Evolutionary conservation across 2,113 vertebrate species (phyloP).

Genomic region (Etheostoma cragini): DNA sequence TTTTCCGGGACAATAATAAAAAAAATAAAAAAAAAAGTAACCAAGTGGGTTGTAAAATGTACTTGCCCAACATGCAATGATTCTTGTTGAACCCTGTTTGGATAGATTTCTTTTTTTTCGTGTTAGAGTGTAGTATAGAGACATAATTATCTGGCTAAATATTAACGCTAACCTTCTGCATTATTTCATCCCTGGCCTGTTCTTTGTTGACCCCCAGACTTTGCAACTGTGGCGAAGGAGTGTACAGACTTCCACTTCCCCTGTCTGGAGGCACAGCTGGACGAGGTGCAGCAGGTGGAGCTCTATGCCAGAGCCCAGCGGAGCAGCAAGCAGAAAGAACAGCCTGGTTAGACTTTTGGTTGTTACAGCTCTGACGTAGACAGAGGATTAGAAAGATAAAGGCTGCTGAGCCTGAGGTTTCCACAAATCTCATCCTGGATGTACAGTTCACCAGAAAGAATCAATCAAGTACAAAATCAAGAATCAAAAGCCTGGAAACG

Average conservation of each 20-base stretch:
- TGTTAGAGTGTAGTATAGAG: background rate
- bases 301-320: conserved; percentile 93
- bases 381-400: background rate
- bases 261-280: conserved; percentile 92
- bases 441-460: background rate
- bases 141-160: background rate
- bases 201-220: conserved; percentile 84
- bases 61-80: no score
- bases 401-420: background rate
- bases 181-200: background rate
- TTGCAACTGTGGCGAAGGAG: conserved; percentile 95
- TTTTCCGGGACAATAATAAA: no score
- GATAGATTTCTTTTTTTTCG: background rate
- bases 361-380: background rate
- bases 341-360: conserved; percentile 81
- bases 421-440: background rate
- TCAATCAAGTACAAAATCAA: no score
- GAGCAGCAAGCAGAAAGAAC: conserved; percentile 89
- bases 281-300: conserved; percentile 95
- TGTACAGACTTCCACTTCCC: conserved; percentile 98
- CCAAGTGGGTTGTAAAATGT: no score
- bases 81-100: background rate
- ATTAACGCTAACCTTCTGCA: background rate
- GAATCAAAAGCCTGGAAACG: background rate
- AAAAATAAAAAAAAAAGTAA: no score